Conservation (phyloP, 2,113 vertebrate species). For the Oenanthe oenanthe region DNA sequence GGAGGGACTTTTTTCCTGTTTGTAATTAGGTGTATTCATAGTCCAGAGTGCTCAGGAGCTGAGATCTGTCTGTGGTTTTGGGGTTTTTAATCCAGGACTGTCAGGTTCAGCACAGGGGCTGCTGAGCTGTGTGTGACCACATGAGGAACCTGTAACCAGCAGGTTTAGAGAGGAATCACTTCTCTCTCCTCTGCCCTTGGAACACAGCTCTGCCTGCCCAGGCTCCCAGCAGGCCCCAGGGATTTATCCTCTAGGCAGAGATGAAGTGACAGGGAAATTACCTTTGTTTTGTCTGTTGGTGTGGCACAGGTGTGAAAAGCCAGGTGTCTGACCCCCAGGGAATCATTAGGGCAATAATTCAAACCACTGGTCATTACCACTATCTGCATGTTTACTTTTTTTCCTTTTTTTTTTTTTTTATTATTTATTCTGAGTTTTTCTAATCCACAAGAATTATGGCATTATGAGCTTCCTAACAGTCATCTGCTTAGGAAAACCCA, state of each 20-base stretch:
- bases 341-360: neutral
- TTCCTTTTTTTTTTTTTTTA: neutral
- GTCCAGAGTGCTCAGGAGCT: neutral
- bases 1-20: neutral
- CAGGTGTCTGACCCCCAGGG: neutral
- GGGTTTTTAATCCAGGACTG: neutral
- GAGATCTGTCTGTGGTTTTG: neutral
- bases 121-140: neutral
- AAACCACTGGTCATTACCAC: neutral
- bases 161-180: neutral
- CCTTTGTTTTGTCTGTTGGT: neutral
- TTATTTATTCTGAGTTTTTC: neutral
- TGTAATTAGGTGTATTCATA: neutral
- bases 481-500: neutral
- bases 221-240: neutral
- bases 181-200: neutral
- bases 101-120: neutral
- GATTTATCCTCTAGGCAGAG: neutral
- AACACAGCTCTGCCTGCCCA: neutral
- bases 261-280: neutral
- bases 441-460: neutral
- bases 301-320: neutral
- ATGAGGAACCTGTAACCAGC: neutral
- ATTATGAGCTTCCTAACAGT: neutral
- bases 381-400: neutral